A percentile compares a stretch with the other conserved stretches of the same genome.
These are phyloP conservation scores for Psilopsiagon aymara DNA, from an alignment of 2,113 vertebrate species.

Conservation along the genomic window DNA sequence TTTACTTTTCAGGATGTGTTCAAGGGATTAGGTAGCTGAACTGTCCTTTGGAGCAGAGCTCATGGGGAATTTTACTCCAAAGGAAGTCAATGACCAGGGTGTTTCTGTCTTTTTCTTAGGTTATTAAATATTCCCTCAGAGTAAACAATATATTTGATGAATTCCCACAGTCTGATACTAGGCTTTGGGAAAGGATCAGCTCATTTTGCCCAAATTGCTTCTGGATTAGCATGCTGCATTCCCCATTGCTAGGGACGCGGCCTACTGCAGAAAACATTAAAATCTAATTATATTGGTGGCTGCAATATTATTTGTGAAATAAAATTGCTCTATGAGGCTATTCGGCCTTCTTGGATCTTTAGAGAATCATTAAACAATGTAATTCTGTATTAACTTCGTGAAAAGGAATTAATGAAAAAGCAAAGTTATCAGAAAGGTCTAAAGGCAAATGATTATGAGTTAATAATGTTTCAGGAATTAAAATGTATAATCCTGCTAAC, in stretches of 20 bases:
- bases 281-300: constrained; percentile 9
- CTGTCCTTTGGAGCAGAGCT: background rate
- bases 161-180: background rate
- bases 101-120: background rate
- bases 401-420: constrained; percentile 56
- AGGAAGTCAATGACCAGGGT: background rate
- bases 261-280: constrained; percentile 40
- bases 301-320: constrained; percentile 34
- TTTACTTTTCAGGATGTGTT: background rate
- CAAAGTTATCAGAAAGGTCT: constrained; percentile 54
- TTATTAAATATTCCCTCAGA: background rate
- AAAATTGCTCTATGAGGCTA: constrained; percentile 8
- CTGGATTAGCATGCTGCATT: background rate
- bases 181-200: background rate
- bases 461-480: constrained; percentile 57
- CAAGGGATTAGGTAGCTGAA: background rate
- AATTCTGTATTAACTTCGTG: constrained; percentile 20
- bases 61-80: background rate
- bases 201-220: constrained; percentile 29
- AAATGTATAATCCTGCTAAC: constrained; percentile 27
- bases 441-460: constrained; percentile 54
- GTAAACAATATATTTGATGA: background rate
- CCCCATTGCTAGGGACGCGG: background rate
- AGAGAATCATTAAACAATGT: constrained; percentile 54
- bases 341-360: background rate